phyloP scores from a whole-genome alignment of 2,113 vertebrate species.

The Aix galericulata region DNA sequence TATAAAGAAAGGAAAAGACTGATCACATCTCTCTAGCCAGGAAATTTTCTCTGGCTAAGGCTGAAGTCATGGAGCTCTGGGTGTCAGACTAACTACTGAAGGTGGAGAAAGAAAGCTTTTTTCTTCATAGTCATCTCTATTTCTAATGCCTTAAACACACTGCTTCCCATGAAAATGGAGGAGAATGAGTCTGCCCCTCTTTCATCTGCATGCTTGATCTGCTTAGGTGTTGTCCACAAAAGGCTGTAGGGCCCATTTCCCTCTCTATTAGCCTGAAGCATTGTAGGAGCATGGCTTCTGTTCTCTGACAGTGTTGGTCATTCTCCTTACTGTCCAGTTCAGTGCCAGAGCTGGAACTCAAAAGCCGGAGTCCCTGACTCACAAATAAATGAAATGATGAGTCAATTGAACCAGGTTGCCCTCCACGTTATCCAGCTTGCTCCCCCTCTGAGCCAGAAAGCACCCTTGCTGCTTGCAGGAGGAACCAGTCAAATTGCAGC shows the following conservation, averaged over 20 bases:
- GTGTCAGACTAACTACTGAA: not conserved
- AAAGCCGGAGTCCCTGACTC: not conserved
- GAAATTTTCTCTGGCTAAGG: not conserved
- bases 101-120: not conserved
- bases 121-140: not conserved
- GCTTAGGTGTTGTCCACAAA: not conserved
- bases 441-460: accelerated
- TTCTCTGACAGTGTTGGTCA: not conserved
- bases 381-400: not conserved
- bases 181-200: not conserved
- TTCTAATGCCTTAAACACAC: accelerated
- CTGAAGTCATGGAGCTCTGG: not conserved
- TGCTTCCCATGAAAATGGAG: not conserved
- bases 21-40: not conserved
- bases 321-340: not conserved
- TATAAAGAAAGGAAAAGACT: not conserved
- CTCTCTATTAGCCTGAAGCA: accelerated
- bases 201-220: accelerated
- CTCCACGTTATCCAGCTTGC: accelerated
- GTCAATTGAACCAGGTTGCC: accelerated
- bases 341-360: not conserved
- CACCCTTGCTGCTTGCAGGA: not conserved
- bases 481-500: not conserved
- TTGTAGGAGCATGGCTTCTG: not conserved
- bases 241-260: accelerated